These are phyloP conservation scores for Halesus radiatus DNA, from an alignment of 1,140 invertebrate species.

Conservation along the genomic window DNA sequence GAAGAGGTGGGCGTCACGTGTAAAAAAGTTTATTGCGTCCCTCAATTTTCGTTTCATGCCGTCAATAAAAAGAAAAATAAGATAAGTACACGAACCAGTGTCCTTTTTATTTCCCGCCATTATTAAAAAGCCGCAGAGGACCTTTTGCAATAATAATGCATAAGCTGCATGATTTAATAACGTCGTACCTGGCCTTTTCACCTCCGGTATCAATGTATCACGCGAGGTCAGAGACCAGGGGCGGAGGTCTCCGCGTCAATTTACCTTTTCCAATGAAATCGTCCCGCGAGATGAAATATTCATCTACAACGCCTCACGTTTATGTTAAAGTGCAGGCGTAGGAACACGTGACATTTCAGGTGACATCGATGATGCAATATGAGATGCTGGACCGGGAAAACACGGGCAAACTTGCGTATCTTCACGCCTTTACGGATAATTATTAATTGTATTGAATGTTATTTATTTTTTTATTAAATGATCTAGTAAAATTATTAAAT, in stretches of 20 bases:
- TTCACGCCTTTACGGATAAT: neutral
- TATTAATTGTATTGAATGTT: too few relatives aligned
- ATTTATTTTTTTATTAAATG: too few relatives aligned
- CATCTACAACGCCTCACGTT: slow-evolving; percentile 46
- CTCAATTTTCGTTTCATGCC: too few relatives aligned
- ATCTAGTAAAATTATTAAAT: too few relatives aligned
- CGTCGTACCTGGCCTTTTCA: neutral
- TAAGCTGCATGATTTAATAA: slow-evolving; percentile 23
- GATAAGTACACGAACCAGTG: neutral
- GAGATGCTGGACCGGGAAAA: neutral
- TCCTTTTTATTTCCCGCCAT: slow-evolving; percentile 8
- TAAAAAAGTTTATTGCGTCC: too few relatives aligned
- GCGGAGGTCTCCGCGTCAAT: slow-evolving; percentile 41
- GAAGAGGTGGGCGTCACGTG: too few relatives aligned
- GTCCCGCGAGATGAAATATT: slow-evolving; percentile 46
- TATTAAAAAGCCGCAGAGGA: neutral
- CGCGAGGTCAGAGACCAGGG: neutral
- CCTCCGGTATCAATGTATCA: slow-evolving; percentile 10
- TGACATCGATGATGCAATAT: slow-evolving; percentile 42
- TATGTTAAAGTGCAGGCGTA: slow-evolving; percentile 42
- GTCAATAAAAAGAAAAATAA: too few relatives aligned
- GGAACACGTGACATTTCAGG: slow-evolving; percentile 19
- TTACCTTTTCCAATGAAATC: slow-evolving; percentile 37
- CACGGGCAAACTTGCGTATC: neutral
- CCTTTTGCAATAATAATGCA: slow-evolving; percentile 26